Evolutionary conservation across 2,888 invertebrate genomes (phyloP).

Genomic region (Carterocephalus palaemon): DNA sequence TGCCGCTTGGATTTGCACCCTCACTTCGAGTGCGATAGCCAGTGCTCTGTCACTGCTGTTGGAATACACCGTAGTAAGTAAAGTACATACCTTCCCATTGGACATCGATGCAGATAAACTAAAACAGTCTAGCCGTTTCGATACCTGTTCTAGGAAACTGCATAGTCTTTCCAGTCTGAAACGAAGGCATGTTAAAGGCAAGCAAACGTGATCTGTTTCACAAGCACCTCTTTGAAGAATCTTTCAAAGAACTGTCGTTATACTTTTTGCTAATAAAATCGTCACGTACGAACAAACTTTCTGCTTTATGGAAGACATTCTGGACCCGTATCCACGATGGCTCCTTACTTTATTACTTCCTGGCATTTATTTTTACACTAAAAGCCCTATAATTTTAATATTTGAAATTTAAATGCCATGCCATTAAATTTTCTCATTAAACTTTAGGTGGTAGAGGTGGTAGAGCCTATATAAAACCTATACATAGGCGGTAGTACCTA

Average conservation of each 20-base stretch:
- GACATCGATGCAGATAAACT: too few species aligned
- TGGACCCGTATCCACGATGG: not conserved
- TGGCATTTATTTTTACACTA: not conserved
- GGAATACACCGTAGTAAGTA: too few species aligned
- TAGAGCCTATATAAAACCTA: too few species aligned
- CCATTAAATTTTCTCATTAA: too few species aligned
- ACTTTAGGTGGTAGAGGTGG: too few species aligned
- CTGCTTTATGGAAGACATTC: constrained; percentile 12
- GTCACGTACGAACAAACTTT: constrained; percentile 22
- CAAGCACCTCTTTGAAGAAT: constrained; percentile 22
- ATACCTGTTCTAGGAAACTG: constrained; percentile 14
- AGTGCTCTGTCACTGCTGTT: too few species aligned
- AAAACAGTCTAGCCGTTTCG: not conserved
- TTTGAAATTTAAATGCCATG: too few species aligned
- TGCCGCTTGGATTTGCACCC: too few species aligned
- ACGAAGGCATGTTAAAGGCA: constrained; percentile 24
- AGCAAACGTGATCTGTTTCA: constrained; percentile 25
- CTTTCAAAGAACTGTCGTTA: constrained; percentile 23
- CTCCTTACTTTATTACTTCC: constrained; percentile 3
- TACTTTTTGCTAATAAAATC: constrained; percentile 24
- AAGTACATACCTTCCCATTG: too few species aligned
- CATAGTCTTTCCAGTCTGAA: constrained; percentile 22
- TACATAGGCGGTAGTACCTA: too few species aligned
- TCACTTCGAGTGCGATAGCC: too few species aligned
- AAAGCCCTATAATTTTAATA: too few species aligned